phyloP scores from a whole-genome alignment of 2,888 invertebrate genomes.

The Nezara viridula region DNA sequence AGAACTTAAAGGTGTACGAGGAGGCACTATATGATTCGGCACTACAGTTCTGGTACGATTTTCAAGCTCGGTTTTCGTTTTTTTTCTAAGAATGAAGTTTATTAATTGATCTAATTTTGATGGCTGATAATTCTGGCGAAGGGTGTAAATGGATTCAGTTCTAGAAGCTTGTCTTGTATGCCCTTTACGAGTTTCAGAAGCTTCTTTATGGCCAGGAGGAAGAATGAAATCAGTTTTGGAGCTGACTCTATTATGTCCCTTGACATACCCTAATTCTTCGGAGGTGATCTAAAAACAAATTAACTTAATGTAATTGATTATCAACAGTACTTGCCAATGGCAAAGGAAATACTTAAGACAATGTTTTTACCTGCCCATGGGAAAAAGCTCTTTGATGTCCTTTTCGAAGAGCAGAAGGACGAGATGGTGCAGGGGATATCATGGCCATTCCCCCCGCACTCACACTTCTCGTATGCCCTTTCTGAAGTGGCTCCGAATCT shows the following conservation, averaged over 20 bases:
- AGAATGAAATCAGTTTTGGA: conserved; percentile 91
- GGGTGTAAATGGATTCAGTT: conserved; percentile 90
- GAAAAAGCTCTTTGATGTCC: conserved; percentile 89
- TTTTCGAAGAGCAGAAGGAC: conserved; percentile 79
- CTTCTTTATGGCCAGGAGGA: conserved; percentile 87
- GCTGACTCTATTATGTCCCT: conserved; percentile 84
- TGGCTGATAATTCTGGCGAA: conserved; percentile 81
- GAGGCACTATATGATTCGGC: conserved; percentile 88
- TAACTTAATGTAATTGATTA: not conserved
- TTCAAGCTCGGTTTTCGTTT: conserved; percentile 75
- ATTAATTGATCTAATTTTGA: conserved; percentile 80
- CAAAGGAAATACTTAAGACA: too few species aligned
- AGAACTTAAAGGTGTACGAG: conserved; percentile 82
- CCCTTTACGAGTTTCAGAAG: conserved; percentile 73
- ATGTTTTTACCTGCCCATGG: conserved; percentile 83
- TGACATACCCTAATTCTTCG: conserved; percentile 66
- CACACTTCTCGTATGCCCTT: conserved; percentile 82
- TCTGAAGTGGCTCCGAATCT: conserved; percentile 64
- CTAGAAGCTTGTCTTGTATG: conserved; percentile 91
- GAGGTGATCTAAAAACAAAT: conserved; percentile 61
- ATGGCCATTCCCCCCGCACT: conserved; percentile 83
- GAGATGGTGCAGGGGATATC: conserved; percentile 70
- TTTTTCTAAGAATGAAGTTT: conserved; percentile 74
- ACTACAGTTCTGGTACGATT: conserved; percentile 81
- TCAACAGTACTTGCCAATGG: not conserved